These are phyloP conservation scores for Oeneis ivallda DNA, from an alignment of 2,888 invertebrate genomes.

Conservation along the genomic window DNA sequence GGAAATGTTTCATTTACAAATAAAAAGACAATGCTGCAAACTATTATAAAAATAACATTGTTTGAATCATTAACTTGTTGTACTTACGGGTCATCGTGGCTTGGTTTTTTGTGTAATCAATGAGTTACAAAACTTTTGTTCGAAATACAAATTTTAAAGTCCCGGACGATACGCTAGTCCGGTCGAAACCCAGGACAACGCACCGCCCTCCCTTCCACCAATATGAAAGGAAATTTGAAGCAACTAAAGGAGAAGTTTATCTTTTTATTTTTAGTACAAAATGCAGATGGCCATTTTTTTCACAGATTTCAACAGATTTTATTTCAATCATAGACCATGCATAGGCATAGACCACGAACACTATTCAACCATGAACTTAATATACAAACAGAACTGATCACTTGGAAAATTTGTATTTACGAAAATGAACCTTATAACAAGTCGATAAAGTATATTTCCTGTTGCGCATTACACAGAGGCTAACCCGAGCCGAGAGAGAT, in stretches of 20 bases:
- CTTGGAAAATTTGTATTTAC: too few species aligned
- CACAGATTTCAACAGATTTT: too few species aligned
- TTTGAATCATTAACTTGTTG: conserved; percentile 31
- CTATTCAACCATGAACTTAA: too few species aligned
- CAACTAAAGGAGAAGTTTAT: conserved; percentile 65
- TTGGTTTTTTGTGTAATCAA: conserved; percentile 47
- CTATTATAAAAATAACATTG: conserved; percentile 11
- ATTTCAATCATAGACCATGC: too few species aligned
- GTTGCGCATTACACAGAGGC: too few species aligned
- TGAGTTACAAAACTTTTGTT: conserved; percentile 41
- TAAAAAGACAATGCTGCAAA: background rate
- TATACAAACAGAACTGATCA: too few species aligned
- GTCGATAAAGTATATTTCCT: too few species aligned
- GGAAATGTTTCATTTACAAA: background rate
- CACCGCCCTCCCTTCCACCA: conserved; percentile 74
- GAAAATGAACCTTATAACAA: too few species aligned
- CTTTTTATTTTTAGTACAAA: conserved; percentile 39
- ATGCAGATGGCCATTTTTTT: conserved; percentile 59
- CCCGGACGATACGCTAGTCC: conserved; percentile 80
- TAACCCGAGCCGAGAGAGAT: too few species aligned
- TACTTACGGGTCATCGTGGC: conserved; percentile 77
- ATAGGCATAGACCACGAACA: too few species aligned
- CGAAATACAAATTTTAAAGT: conserved; percentile 50
- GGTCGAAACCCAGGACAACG: conserved; percentile 81
- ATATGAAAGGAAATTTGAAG: conserved; percentile 64